Evolutionary conservation across 1,140 invertebrate species (phyloP).

Genomic region (Macrostomum lignano): DNA sequence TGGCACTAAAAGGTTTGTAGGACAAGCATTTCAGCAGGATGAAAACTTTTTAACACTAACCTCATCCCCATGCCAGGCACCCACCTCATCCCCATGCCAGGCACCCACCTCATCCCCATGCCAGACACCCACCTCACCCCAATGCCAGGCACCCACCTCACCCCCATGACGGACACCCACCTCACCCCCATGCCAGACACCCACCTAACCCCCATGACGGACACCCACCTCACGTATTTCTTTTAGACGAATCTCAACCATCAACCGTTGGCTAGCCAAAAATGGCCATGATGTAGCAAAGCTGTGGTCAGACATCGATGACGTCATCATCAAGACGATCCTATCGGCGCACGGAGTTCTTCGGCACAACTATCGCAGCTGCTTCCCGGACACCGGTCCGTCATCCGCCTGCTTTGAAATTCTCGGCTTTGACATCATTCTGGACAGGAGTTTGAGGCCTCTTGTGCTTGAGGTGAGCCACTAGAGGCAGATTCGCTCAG

Average conservation of each 20-base stretch:
- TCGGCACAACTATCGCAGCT: conserved; percentile 55
- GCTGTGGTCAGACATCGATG: conserved; percentile 46
- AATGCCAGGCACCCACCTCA: not conserved
- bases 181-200: too few species aligned
- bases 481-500: too few species aligned
- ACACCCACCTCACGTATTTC: too few species aligned
- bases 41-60: not conserved
- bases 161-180: too few species aligned
- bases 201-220: too few species aligned
- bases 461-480: not conserved
- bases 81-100: not conserved
- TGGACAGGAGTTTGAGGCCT: not conserved
- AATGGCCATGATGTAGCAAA: conserved; percentile 42
- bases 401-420: conserved; percentile 62
- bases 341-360: conserved; percentile 51
- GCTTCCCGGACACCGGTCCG: conserved; percentile 51
- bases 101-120: not conserved
- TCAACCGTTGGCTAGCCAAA: conserved; percentile 41
- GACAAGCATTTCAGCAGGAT: not conserved
- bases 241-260: conserved; percentile 43
- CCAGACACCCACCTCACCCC: not conserved
- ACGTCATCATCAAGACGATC: conserved; percentile 60
- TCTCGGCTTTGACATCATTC: conserved; percentile 47
- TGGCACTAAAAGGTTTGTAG: conserved; percentile 48
- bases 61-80: not conserved